These are phyloP conservation scores for Ciona savignyi DNA, from an alignment of 23 tunicate genomes.

Conservation along the genomic window DNA sequence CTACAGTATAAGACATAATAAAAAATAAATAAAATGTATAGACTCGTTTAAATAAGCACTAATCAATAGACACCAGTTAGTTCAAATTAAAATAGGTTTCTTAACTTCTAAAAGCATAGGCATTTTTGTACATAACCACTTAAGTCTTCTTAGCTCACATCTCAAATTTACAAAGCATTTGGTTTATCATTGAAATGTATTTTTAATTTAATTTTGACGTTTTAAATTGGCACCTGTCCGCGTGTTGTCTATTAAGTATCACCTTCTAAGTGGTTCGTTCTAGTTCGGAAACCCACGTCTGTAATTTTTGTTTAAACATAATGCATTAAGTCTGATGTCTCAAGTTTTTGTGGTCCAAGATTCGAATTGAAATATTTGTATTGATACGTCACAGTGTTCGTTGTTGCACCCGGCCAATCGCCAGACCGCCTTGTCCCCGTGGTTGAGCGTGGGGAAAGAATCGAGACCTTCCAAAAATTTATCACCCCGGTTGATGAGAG, in stretches of 20 bases:
- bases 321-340: not conserved
- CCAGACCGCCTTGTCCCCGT: not conserved
- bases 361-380: not conserved
- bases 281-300: not conserved
- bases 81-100: no score
- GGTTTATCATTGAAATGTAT: no score
- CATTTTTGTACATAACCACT: no score
- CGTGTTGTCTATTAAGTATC: not conserved
- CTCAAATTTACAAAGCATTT: no score
- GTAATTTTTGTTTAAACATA: not conserved
- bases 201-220: not conserved
- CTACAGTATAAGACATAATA: no score
- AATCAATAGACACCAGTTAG: no score
- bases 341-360: not conserved
- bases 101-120: no score
- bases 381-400: not conserved
- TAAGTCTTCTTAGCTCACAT: no score
- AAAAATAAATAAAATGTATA: no score
- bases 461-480: not conserved
- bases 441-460: not conserved
- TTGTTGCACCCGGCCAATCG: not conserved
- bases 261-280: not conserved
- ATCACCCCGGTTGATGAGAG: not conserved
- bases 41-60: no score
- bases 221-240: not conserved